Percentiles rank a stretch among this genome's conserved stretches.
These are phyloP conservation scores for Prionace glauca DNA, from an alignment of 2,797 vertebrate species.

Conservation along the genomic window DNA sequence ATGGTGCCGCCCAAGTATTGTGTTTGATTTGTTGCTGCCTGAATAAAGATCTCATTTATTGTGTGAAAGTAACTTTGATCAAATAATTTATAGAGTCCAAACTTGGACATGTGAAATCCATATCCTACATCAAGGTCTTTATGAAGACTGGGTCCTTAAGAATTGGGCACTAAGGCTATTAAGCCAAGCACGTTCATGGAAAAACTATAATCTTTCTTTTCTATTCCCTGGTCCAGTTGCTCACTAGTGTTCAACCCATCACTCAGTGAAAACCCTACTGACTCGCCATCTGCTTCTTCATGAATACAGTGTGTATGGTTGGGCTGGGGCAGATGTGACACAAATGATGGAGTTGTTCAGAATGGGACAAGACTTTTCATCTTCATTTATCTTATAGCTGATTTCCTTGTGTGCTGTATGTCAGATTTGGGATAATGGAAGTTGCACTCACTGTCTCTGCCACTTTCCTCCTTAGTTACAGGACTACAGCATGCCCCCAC, in stretches of 20 bases:
- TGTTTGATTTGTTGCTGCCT: background rate
- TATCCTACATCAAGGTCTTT: background rate
- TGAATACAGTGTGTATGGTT: background rate
- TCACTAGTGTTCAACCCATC: background rate
- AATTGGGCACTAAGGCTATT: background rate
- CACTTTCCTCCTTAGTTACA: no score
- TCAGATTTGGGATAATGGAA: background rate
- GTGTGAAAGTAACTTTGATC: background rate
- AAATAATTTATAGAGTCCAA: background rate
- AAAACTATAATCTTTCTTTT: background rate
- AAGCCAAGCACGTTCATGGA: background rate
- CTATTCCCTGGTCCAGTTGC: background rate
- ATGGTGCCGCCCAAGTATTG: background rate
- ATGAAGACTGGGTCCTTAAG: background rate
- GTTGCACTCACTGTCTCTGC: background rate
- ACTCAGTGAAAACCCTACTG: background rate
- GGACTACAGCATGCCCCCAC: background rate
- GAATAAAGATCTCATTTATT: background rate
- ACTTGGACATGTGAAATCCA: background rate
- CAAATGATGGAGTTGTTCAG: background rate
- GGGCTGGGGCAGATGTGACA: background rate
- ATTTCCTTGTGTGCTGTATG: background rate
- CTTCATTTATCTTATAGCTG: background rate
- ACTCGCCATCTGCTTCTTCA: background rate
- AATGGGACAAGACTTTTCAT: background rate